Percentiles rank a stretch among this genome's conserved stretches.
Evolutionary conservation across 2,888 invertebrate genomes (phyloP).

Genomic region (Ganaspis brasiliensis): DNA sequence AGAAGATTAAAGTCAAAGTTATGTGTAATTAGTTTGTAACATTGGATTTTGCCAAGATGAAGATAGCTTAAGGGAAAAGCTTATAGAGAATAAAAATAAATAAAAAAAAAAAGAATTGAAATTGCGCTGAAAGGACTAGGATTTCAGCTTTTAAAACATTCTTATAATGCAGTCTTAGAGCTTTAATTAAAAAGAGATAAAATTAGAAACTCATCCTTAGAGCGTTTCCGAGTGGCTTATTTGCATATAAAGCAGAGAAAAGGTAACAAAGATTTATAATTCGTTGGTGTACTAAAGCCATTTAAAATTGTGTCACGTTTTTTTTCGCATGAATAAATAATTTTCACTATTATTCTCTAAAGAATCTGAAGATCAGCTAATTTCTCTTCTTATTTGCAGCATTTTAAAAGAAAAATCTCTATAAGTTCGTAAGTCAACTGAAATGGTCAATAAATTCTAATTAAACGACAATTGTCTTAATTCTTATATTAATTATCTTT

Average conservation of each 20-base stretch:
- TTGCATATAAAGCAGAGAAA: conserved; percentile 29
- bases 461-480: too few species aligned
- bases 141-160: background rate
- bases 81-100: background rate
- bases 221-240: conserved; percentile 18
- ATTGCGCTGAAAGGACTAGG: background rate
- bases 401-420: too few species aligned
- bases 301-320: conserved; percentile 19
- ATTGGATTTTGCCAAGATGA: too few species aligned
- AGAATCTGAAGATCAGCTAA: background rate
- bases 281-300: background rate
- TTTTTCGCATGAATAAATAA: background rate
- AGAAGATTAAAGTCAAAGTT: too few species aligned
- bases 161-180: background rate
- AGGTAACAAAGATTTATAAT: conserved; percentile 19
- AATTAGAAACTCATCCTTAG: conserved; percentile 24
- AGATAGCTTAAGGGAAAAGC: too few species aligned
- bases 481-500: too few species aligned
- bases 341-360: background rate
- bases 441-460: too few species aligned
- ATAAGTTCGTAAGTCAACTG: too few species aligned
- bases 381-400: background rate
- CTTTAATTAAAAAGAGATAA: conserved; percentile 29
- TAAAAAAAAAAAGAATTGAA: background rate
- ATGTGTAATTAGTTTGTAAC: too few species aligned